Conservation (phyloP, 37 sponge, comb jelly and placozoan species). For the Spongilla lacustris region DNA sequence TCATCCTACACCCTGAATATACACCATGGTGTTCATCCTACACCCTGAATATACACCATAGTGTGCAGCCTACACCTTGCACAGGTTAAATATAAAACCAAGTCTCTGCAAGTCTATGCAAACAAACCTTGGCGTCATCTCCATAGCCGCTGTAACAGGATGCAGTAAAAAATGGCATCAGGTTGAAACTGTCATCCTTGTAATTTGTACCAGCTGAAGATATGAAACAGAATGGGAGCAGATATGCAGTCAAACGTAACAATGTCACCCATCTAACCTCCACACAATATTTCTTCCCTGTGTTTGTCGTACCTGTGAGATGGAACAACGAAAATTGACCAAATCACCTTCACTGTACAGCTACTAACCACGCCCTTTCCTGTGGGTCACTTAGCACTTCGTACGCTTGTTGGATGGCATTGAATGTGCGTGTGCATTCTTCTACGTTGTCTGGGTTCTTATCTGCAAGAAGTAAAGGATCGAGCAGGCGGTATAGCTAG, state of each 20-base stretch:
- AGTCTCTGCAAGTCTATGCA: background rate
- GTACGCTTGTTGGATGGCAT: conserved; percentile 87
- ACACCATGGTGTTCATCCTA: too few species aligned
- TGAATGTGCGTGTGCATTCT: conserved; percentile 71
- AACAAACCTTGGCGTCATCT: conserved; percentile 78
- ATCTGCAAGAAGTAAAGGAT: conserved; percentile 41
- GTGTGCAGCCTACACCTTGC: background rate
- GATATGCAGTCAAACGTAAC: background rate
- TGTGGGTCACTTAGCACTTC: conserved; percentile 97
- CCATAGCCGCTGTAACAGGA: conserved; percentile 82
- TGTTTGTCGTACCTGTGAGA: conserved; percentile 91
- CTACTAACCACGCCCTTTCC: conserved; percentile 92
- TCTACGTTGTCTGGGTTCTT: conserved; percentile 85
- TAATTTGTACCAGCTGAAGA: conserved; percentile 76
- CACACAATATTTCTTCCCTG: conserved; percentile 87
- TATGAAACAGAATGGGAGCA: background rate
- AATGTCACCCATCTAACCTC: too few species aligned
- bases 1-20: too few species aligned
- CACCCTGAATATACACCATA: too few species aligned
- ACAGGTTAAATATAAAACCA: too few species aligned
- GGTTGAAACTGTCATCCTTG: conserved; percentile 84
- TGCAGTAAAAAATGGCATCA: conserved; percentile 91
- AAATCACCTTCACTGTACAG: background rate
- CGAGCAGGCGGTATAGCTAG: too few species aligned
- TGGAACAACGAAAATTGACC: background rate